Evolutionary conservation across 2,888 invertebrate species (phyloP).

Genomic region (Pollenia griseotomentosa): DNA sequence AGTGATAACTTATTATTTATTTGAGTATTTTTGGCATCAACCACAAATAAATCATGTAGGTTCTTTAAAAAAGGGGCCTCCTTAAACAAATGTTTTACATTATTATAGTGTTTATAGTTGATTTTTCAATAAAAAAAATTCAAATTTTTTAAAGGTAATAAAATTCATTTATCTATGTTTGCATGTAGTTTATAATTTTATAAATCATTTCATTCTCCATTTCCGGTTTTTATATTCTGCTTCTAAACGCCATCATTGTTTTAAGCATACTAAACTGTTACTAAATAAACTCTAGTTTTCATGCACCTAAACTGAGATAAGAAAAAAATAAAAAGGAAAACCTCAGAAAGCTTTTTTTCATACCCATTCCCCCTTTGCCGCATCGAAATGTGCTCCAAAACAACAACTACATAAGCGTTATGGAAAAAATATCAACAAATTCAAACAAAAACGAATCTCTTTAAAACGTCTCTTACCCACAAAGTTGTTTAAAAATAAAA

Average conservation of each 20-base stretch:
- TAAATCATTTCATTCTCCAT: neutral
- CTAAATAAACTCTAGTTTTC: conserved; percentile 49
- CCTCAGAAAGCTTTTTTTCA: conserved; percentile 49
- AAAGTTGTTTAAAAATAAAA: conserved; percentile 24
- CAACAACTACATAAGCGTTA: conserved; percentile 20
- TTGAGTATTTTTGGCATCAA: too few relatives aligned
- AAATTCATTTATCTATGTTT: too few relatives aligned
- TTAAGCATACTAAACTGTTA: conserved; percentile 55
- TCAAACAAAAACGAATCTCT: conserved; percentile 44
- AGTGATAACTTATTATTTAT: too few relatives aligned
- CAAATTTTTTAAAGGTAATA: too few relatives aligned
- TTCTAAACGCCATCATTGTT: conserved; percentile 56
- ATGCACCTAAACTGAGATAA: conserved; percentile 31
- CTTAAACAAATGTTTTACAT: too few relatives aligned
- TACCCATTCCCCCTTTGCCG: conserved; percentile 1
- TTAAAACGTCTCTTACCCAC: conserved; percentile 61
- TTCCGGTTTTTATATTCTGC: neutral
- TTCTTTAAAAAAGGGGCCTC: too few relatives aligned
- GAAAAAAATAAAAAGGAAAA: conserved; percentile 12
- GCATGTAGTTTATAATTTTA: too few relatives aligned
- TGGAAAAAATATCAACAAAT: conserved; percentile 39
- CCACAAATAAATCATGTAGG: too few relatives aligned
- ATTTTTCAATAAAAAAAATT: too few relatives aligned
- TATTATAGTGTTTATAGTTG: too few relatives aligned
- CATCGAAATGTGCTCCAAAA: conserved; percentile 46